These are phyloP conservation scores for Agriopis aurantiaria DNA, from an alignment of 2,888 invertebrate species.

Conservation along the genomic window DNA sequence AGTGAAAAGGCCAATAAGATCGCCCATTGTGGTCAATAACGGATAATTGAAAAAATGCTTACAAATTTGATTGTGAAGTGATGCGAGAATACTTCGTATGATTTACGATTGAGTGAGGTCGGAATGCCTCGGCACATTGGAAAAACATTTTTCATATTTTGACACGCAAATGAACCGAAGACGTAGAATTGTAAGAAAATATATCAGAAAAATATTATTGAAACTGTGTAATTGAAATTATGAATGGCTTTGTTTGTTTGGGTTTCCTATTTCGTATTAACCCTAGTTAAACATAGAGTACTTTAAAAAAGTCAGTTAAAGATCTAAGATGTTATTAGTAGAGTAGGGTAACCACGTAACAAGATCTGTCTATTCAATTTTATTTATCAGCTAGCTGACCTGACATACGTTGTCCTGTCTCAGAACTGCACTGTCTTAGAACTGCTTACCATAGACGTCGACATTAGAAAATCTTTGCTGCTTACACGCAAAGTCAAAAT, in stretches of 20 bases:
- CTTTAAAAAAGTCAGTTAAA: not conserved
- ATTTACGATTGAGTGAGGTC: slow-evolving; percentile 73
- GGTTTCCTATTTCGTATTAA: not conserved
- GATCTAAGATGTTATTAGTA: not conserved
- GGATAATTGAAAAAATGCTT: slow-evolving; percentile 83
- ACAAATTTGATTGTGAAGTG: slow-evolving; percentile 81
- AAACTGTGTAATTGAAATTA: not conserved
- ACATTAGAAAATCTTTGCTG: too few relatives aligned
- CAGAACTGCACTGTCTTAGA: too few relatives aligned
- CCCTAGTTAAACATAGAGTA: not conserved
- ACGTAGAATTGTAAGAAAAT: slow-evolving; percentile 32
- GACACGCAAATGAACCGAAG: slow-evolving; percentile 45
- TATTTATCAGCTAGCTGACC: too few relatives aligned
- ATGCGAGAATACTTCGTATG: slow-evolving; percentile 73
- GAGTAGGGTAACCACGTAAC: not conserved
- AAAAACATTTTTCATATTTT: slow-evolving; percentile 50
- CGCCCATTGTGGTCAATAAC: slow-evolving; percentile 82
- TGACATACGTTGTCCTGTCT: too few relatives aligned
- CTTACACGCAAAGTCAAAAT: too few relatives aligned
- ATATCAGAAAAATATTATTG: slow-evolving; percentile 8
- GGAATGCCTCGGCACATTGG: slow-evolving; percentile 63
- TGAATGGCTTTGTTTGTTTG: not conserved
- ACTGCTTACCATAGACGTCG: too few relatives aligned
- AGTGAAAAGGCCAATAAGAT: slow-evolving; percentile 77
- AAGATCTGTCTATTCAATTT: not conserved